Evolutionary conservation across 2,113 vertebrate species (phyloP).

Genomic region (Xiphorhynchus elegans): DNA sequence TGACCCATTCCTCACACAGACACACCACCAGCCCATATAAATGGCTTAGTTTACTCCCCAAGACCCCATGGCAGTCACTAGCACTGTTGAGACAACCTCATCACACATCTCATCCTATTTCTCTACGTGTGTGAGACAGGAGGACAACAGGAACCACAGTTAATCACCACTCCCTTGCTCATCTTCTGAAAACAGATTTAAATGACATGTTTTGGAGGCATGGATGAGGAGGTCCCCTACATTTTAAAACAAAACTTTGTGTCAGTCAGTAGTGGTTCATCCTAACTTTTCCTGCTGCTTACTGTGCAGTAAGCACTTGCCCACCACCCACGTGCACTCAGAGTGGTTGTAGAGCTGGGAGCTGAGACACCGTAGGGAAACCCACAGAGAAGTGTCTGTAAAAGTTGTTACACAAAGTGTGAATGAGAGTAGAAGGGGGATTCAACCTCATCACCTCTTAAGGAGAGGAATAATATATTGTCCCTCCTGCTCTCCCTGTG

Average conservation of each 20-base stretch:
- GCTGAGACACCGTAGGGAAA: neutral
- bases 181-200: neutral
- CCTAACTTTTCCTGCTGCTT: neutral
- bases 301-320: neutral
- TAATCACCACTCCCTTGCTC: neutral
- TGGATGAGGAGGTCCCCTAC: neutral
- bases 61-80: neutral
- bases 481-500: neutral
- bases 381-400: neutral
- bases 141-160: neutral
- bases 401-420: neutral
- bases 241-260: neutral
- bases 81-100: neutral
- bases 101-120: neutral
- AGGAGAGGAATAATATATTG: neutral
- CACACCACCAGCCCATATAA: neutral
- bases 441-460: neutral
- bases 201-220: neutral
- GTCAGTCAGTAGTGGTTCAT: neutral
- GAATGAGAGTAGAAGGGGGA: neutral
- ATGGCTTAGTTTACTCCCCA: neutral
- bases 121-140: neutral
- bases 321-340: neutral
- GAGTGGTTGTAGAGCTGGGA: neutral
- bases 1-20: neutral